phyloP scores from a whole-genome alignment of 2,797 vertebrate species.

The Aphelocoma californica region DNA sequence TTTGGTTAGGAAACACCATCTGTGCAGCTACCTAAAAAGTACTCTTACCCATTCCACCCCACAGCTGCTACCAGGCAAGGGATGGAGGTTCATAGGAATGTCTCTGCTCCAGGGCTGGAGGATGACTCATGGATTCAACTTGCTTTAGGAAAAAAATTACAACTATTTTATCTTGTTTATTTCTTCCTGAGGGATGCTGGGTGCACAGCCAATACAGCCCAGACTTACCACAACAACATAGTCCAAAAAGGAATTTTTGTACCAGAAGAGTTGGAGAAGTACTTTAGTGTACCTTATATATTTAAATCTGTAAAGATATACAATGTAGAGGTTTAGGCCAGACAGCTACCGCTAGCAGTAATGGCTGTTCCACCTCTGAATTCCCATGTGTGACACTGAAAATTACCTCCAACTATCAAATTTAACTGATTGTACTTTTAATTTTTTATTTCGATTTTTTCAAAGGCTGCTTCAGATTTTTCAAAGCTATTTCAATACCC shows the following conservation, averaged over 20 bases:
- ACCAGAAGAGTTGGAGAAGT: background rate
- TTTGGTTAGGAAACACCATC: background rate
- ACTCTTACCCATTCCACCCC: background rate
- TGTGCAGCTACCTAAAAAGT: background rate
- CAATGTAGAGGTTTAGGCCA: background rate
- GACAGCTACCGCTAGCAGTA: slow-evolving; percentile 33
- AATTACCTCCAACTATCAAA: slow-evolving; percentile 3
- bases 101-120: background rate
- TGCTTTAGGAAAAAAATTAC: background rate
- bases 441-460: background rate
- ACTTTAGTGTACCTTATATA: background rate
- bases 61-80: background rate
- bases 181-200: background rate
- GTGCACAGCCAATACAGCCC: background rate
- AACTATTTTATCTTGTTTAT: background rate
- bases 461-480: background rate
- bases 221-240: background rate
- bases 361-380: slow-evolving; percentile 17
- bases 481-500: background rate
- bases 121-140: background rate
- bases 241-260: background rate
- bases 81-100: background rate
- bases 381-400: slow-evolving; percentile 5
- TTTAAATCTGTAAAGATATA: slow-evolving; percentile 14
- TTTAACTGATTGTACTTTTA: background rate